Base-by-base conservation (phyloP, 1,140 invertebrate genomes). In the Papilio aristodemus region DNA sequence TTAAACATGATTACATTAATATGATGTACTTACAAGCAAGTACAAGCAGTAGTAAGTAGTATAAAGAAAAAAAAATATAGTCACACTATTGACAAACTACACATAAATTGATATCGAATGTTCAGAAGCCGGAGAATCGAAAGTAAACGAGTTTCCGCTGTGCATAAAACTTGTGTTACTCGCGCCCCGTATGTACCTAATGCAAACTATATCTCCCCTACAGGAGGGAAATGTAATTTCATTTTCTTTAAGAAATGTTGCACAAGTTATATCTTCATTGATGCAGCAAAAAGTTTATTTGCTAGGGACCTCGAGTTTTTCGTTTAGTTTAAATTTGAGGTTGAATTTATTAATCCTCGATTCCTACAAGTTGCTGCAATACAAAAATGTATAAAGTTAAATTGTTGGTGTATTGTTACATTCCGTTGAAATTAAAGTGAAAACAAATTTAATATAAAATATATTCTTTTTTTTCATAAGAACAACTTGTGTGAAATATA, bases 211-310 rank as follows among this genome's bases (percentile, higher is more conserved):
- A 46, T 46, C 43, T 46, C 8, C 9, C 17, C 17, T 14, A 46
- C 43, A 46, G 43, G 17, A 46, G 14, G 17, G 17, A 46, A 46
- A 19, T 46, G 43, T 46, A 19, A 19, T 46, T 46, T 46, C 19
- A 46, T 46, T 46, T 46, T 46, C 43, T 19, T 46, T 19, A 19
- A 46, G 8, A 19, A 46, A 46, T 46, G 43, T 46, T 46, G 43
- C 17, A n/a, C 17, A 46, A 46, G 43, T 46, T 19, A 46, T 46
- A 46, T 17, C 43, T 46, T 19, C 43, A 46, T 19, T 46, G 17
- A 19, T 46, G 43, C 17, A 46, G 43, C 43, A 46, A 46, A 46
- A 46, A 46, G 43, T 46, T 19, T 46, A 46, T 46, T 46, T 19
- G 14, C 43, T 7, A 46, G 43, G 8, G 43, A 46, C 17, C 17